Percentiles rank a stretch among this genome's conserved stretches.
phyloP scores from a whole-genome alignment of 1,140 invertebrate species.

The Holcopasites calliopsidis region DNA sequence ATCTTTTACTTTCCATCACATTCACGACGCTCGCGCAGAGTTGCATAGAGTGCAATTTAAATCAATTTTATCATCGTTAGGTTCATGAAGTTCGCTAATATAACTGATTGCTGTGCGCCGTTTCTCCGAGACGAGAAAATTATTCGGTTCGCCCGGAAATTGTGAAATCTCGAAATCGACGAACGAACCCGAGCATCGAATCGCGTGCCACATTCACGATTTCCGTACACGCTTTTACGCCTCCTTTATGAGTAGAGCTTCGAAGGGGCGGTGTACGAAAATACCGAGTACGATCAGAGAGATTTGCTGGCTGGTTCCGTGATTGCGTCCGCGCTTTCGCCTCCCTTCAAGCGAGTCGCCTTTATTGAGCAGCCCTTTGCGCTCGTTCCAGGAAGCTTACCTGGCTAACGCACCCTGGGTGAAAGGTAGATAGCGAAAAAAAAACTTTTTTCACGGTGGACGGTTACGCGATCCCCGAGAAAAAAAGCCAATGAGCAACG shows the following conservation, averaged over 20 bases:
- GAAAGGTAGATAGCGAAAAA: neutral
- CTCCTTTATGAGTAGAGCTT: neutral
- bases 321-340: neutral
- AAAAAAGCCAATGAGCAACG: constrained; percentile 14
- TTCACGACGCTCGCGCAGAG: neutral
- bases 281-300: neutral
- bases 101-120: neutral
- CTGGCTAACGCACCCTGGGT: neutral
- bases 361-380: neutral
- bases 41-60: constrained; percentile 19
- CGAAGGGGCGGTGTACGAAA: neutral
- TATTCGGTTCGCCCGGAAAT: constrained; percentile 57
- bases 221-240: too few species aligned
- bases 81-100: neutral
- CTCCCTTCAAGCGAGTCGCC: neutral
- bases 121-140: constrained; percentile 39
- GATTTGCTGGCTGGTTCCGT: neutral
- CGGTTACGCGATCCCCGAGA: neutral
- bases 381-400: neutral
- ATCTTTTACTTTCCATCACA: too few species aligned
- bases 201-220: neutral
- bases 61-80: constrained; percentile 38
- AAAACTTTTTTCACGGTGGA: neutral
- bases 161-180: constrained; percentile 52
- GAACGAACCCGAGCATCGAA: constrained; percentile 24